Evolutionary conservation across 2,888 invertebrate genomes (phyloP), one percentile per base, ranked within the genome.

Genomic region (Stegana nigrithorax): DNA sequence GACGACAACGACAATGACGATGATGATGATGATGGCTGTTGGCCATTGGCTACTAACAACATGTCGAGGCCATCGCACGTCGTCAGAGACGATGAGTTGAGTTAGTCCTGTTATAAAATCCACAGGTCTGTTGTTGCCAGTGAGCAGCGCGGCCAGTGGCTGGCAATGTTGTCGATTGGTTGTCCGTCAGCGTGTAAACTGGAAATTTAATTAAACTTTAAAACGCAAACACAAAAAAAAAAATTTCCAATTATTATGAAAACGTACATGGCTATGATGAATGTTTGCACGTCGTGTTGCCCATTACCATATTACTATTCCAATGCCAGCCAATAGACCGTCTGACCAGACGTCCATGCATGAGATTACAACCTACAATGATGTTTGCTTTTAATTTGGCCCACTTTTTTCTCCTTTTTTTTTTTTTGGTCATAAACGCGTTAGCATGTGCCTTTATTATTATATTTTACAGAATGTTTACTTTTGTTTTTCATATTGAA

Each of bases 191-290:
- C 62, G 59, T 67, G 64, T 67, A 62, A 64, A 67, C 68, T 57
- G 60, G 55, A 65, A 77, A 73, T 77, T 77, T 75, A 79, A 78
- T 77, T 78, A 76, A 78, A 78, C 67, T 71, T 69, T 60, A 60
- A 60, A 66, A 65, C 63, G n/a, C n/a, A n/a, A n/a, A n/a, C n/a
- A n/a, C n/a, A n/a, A n/a, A n/a, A 60, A 21, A 44, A 53, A 65
- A 64, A 67, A 45, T 67, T 62, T 67, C 36, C 53, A 67, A 62
- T 67, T 68, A 65, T 67, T 61, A 62, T 59, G 69, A 63, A 63
- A 67, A 67, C 62, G 72, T 66, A 70, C 70, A 72, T 70, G 69
- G 60, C 67, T 65, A 68, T 77, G 64, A 66, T 68, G 68, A 67
- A 64, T 67, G 66, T 57, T 64, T 23, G 58, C 44, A n/a, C 61